A percentile compares a stretch with the other conserved stretches of the same genome.
These are phyloP conservation scores for Nephrotoma appendiculata DNA, from an alignment of 2,888 invertebrate genomes.

Conservation along the genomic window DNA sequence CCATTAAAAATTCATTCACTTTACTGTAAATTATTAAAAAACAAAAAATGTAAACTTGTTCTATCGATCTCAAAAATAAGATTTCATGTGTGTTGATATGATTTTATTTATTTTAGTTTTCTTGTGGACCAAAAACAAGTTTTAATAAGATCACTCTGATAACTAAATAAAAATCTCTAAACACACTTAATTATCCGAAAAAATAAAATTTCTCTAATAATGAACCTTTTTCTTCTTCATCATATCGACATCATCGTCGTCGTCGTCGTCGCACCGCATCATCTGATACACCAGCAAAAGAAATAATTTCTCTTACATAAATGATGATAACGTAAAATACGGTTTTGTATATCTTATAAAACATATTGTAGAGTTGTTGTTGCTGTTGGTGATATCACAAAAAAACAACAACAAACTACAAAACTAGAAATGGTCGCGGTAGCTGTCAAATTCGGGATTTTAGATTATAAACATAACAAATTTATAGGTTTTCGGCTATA, in stretches of 20 bases:
- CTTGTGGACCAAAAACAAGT: not conserved
- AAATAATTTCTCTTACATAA: not conserved
- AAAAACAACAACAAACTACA: not conserved
- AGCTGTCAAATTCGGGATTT: constrained; percentile 14
- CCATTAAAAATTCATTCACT: not conserved
- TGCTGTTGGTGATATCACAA: not conserved
- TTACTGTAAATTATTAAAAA: not conserved
- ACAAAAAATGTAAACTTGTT: not conserved
- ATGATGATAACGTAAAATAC: not conserved
- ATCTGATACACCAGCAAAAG: not conserved
- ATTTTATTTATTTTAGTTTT: not conserved
- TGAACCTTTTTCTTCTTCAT: not conserved
- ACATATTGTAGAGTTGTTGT: not conserved
- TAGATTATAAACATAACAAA: constrained; percentile 14
- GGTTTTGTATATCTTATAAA: not conserved
- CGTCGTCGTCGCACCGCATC: not conserved
- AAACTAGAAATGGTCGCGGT: constrained; percentile 10
- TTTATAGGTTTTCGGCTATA: constrained; percentile 14
- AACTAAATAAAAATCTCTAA: not conserved
- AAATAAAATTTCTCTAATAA: not conserved
- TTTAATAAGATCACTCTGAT: not conserved
- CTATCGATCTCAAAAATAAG: not conserved
- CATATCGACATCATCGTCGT: not conserved
- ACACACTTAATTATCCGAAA: not conserved
- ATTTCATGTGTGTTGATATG: not conserved